Evolutionary conservation across 2,113 vertebrate species (phyloP).

Genomic region (Pteronura brasiliensis): DNA sequence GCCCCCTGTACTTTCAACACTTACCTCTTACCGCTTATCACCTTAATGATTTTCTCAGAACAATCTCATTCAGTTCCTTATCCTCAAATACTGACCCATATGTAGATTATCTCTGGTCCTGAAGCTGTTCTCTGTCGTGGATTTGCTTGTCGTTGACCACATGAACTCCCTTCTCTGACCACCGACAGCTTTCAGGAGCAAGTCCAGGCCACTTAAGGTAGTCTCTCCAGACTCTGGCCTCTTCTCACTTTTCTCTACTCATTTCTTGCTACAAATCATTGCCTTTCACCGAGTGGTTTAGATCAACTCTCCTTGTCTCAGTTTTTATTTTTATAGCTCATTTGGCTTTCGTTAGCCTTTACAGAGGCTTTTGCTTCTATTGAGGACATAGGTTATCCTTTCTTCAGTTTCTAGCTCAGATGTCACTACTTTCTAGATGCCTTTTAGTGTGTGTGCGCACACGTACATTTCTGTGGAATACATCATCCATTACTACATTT

Average conservation of each 20-base stretch:
- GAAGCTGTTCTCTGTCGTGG: background rate
- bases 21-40: background rate
- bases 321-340: constrained; percentile 14
- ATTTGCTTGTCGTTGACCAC: background rate
- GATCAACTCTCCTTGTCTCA: background rate
- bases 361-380: background rate
- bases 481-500: background rate
- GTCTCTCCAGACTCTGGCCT: no score
- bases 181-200: background rate
- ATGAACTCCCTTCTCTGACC: background rate
- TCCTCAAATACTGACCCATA: background rate
- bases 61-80: background rate
- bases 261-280: background rate
- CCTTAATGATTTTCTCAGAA: background rate
- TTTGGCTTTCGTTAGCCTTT: background rate
- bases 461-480: background rate
- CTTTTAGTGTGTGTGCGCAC: background rate
- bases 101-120: background rate
- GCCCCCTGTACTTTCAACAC: background rate
- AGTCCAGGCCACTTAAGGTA: no score
- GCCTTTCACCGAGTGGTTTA: background rate
- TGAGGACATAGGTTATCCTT: background rate
- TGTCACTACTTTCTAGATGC: background rate
- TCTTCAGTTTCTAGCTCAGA: background rate
- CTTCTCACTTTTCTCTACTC: background rate